Base-by-base conservation (phyloP, 2,113 vertebrate genomes). In the Eretmochelys imbricata region DNA sequence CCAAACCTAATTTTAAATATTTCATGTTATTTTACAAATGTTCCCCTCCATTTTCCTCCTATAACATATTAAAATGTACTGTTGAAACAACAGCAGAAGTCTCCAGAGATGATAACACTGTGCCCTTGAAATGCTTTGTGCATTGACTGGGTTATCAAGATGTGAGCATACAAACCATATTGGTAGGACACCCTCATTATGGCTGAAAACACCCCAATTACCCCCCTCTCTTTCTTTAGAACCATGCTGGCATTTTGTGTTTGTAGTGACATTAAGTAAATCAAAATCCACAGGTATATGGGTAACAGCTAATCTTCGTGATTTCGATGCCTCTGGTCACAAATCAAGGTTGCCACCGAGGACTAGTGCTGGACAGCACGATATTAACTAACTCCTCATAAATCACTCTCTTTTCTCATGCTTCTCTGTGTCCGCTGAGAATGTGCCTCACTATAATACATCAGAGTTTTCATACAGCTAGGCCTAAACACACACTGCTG, bases 61-160 rank as follows among this genome's bases (percentile, higher is more conserved):
- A 13, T 78, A 94, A 93, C 53, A 86, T 90, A 88, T 38, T 83
- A 65, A 92, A 35, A 16, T 88, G 90, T 85, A 35, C 72, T 84
- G 75, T 12, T n/a, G 48, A 76, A 16, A 84, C 72, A 87, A 17
- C 46, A 84, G 42, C 1, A 5, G 80, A 82, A 31, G 38, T 89
- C 87, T 94, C 76, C 84, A 82, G 65, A 76, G 76, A 50, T 79
- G 50, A 2, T 42, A 59, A 69, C 65, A 9, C 3, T 1, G n/a
- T 91, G 38, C 51, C 84, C 57, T 93, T 35, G 51, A 76, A 87
- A 80, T 89, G 55, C 22, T 94, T 59, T 53, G 1, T 31, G 38
- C 14, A 82, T 49, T 95, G 83, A 48, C 35, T 87, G n/a, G 42
- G 24, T 78, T 22, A 84, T 84, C 51, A 65, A 89, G 55, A 84